Base-by-base conservation (phyloP, 2,888 invertebrate genomes). In the Heteropelma amictum region DNA sequence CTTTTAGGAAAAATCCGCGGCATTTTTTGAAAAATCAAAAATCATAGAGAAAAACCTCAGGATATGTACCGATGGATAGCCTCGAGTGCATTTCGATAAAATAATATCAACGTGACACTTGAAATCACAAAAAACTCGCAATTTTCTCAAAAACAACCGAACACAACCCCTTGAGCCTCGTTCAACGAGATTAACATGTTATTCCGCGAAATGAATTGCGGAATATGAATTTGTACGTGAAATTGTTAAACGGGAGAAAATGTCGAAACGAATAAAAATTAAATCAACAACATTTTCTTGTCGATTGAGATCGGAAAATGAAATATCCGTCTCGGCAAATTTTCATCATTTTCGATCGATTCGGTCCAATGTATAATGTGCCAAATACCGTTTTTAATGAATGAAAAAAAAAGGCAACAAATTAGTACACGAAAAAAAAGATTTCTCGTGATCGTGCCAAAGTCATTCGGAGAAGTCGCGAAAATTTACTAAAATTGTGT, bases 131-230 rank as follows among this genome's bases (percentile, higher is more conserved):
- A n/a, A n/a, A n/a, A n/a, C n/a, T n/a, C n/a, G n/a, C n/a, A n/a
- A n/a, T n/a, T n/a, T n/a, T n/a, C n/a, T n/a, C n/a, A n/a, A n/a
- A n/a, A n/a, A n/a, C n/a, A n/a, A n/a, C n/a, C n/a, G n/a, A n/a
- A n/a, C n/a, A n/a, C n/a, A n/a, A n/a, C n/a, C n/a, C n/a, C n/a
- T n/a, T n/a, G n/a, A n/a, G n/a, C n/a, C n/a, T n/a, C n/a, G n/a
- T n/a, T n/a, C n/a, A n/a, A n/a, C n/a, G n/a, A n/a, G n/a, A n/a
- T n/a, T n/a, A n/a, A n/a, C n/a, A n/a, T 8, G 54, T 10, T 21
- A 42, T 67, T 67, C 35, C 58, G 56, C 53, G 28, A 67, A 56
- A 47, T 56, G 67, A 67, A 67, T 67, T 47, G 56, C 35, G 17
- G 35, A 56, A 47, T 56, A 45, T 35, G 14, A 10, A 54, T 45